These are phyloP conservation scores for Gulo gulo DNA, from an alignment of 2,113 vertebrate genomes.

Conservation along the genomic window DNA sequence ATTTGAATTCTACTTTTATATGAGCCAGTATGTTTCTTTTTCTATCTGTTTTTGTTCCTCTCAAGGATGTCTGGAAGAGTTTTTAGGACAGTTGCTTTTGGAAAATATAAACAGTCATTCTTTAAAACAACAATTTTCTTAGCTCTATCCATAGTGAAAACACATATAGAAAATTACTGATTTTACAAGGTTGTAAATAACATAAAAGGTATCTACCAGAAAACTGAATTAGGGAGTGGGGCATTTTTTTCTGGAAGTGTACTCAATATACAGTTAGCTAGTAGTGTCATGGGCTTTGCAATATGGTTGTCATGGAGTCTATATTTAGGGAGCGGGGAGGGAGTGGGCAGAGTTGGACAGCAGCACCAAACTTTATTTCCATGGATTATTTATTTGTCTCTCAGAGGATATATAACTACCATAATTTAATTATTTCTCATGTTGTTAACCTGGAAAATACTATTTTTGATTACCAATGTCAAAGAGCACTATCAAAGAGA, in stretches of 20 bases:
- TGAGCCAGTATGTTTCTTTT: not conserved
- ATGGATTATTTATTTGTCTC: not conserved
- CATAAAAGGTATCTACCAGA: not conserved
- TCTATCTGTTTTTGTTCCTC: not conserved
- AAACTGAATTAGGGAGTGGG: not conserved
- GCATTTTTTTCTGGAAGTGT: not conserved
- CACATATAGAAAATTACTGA: not conserved
- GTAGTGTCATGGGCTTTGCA: not conserved
- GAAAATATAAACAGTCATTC: not conserved
- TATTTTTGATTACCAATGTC: slow-evolving; percentile 29
- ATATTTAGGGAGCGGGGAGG: not conserved
- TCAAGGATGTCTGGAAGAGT: not conserved
- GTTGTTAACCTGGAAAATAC: slow-evolving; percentile 28
- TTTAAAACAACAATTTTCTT: not conserved
- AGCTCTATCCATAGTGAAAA: slow-evolving; percentile 2
- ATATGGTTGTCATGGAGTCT: not conserved
- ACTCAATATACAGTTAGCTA: not conserved
- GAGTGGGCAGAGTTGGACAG: not conserved
- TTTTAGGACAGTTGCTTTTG: not conserved
- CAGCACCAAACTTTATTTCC: not conserved
- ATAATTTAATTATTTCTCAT: slow-evolving; percentile 34
- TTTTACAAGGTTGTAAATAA: not conserved
- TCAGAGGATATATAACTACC: not conserved
- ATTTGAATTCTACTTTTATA: slow-evolving; percentile 34
- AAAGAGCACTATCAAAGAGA: not conserved